These are phyloP conservation scores for Anhinga rufa DNA, from an alignment of 2,113 vertebrate species.

Conservation along the genomic window DNA sequence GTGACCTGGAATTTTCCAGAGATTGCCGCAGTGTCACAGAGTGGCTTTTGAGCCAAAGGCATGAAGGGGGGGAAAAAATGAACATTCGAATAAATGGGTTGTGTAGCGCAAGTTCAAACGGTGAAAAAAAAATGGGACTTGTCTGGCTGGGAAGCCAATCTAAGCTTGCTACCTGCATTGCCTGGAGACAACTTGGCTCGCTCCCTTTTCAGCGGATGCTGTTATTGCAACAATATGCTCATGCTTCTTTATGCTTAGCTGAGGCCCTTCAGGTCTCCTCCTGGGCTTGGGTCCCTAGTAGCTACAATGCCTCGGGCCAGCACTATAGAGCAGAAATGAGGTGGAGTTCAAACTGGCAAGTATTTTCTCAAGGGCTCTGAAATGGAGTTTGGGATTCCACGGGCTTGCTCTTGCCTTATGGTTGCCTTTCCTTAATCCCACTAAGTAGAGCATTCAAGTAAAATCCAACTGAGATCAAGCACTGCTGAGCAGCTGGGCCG, in stretches of 20 bases:
- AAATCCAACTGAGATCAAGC: not conserved
- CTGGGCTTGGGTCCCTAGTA: constrained; percentile 62
- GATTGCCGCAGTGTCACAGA: not conserved
- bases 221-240: constrained; percentile 41
- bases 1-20: constrained; percentile 36
- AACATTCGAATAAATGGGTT: constrained; percentile 38
- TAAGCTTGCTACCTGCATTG: constrained; percentile 23
- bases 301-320: constrained; percentile 66
- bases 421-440: constrained; percentile 6
- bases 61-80: not conserved
- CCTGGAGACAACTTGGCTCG: constrained; percentile 28
- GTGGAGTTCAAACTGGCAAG: constrained; percentile 39
- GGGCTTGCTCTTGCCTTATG: constrained; percentile 6
- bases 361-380: constrained; percentile 68
- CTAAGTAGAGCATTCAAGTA: constrained; percentile 10
- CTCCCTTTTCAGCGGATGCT: constrained; percentile 9
- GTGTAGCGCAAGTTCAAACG: not conserved
- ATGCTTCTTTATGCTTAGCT: constrained; percentile 33
- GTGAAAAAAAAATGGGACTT: constrained; percentile 6
- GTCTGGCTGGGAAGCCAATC: constrained; percentile 44
- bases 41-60: constrained; percentile 52
- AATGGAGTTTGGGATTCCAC: constrained; percentile 22
- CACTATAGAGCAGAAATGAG: constrained; percentile 48
- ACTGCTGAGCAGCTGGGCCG: not conserved
- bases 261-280: constrained; percentile 64